phyloP scores from a whole-genome alignment of 2,797 vertebrate species.

The Miichthys miiuy region DNA sequence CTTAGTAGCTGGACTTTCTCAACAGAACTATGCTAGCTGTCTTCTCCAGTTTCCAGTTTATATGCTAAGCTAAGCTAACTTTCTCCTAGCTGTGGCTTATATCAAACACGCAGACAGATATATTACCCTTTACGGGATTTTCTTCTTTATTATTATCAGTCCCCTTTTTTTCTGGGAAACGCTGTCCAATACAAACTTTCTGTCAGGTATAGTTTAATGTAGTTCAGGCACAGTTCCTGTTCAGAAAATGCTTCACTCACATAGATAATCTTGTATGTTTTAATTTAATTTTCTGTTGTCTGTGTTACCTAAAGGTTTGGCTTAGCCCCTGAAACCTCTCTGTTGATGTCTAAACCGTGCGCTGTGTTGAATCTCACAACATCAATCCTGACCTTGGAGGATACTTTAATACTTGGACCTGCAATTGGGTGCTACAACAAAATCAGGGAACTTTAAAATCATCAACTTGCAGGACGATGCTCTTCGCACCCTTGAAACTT shows the following conservation, averaged over 20 bases:
- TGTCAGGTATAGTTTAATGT: neutral
- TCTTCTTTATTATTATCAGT: no score
- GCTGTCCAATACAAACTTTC: no score
- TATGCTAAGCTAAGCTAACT: no score
- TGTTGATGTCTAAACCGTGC: neutral
- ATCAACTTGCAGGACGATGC: neutral
- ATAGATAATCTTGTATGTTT: neutral
- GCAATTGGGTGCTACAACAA: neutral
- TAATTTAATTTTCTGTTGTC: neutral
- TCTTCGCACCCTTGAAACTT: neutral
- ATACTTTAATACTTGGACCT: neutral
- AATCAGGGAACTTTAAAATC: neutral
- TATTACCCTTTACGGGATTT: no score
- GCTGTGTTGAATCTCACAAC: neutral
- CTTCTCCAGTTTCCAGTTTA: no score
- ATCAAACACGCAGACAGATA: no score
- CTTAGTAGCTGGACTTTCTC: no score
- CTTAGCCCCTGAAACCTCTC: neutral
- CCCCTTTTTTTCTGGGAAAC: no score
- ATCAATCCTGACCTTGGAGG: neutral
- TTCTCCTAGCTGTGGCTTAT: no score
- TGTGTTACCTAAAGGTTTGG: neutral
- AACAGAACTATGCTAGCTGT: no score
- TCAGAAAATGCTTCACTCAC: neutral
- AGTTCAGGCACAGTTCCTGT: neutral